phyloP scores from a whole-genome alignment of 2,797 vertebrate species.

The Hafferia zeledoni region DNA sequence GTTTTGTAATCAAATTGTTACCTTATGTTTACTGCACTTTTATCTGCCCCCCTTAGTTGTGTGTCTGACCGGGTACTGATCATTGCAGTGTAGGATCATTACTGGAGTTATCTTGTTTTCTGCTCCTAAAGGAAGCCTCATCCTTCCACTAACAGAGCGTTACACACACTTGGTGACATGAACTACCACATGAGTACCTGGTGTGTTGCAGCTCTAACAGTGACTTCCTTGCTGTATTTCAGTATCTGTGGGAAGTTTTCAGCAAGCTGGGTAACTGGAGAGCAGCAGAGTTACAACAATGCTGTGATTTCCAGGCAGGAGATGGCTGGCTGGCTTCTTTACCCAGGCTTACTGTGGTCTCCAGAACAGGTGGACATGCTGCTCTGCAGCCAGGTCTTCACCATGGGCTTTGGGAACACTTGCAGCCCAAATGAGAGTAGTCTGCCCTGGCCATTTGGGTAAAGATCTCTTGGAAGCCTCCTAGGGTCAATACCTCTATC shows the following conservation, averaged over 20 bases:
- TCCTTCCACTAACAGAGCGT: background rate
- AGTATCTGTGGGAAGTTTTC: background rate
- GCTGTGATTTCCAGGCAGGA: background rate
- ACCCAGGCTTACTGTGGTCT: background rate
- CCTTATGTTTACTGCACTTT: background rate
- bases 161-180: background rate
- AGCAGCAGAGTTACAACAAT: background rate
- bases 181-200: background rate
- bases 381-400: background rate
- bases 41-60: background rate
- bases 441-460: background rate
- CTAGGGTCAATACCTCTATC: accelerated
- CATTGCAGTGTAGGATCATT: background rate
- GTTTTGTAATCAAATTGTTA: background rate
- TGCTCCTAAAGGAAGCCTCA: background rate
- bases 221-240: background rate
- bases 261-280: background rate
- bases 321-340: background rate
- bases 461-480: accelerated
- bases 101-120: background rate
- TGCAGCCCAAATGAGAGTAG: background rate
- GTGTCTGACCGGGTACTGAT: background rate
- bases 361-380: accelerated
- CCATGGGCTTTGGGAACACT: accelerated
- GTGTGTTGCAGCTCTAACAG: background rate